Conservation (phyloP, 1,140 invertebrate species). For the Idris sp. region DNA sequence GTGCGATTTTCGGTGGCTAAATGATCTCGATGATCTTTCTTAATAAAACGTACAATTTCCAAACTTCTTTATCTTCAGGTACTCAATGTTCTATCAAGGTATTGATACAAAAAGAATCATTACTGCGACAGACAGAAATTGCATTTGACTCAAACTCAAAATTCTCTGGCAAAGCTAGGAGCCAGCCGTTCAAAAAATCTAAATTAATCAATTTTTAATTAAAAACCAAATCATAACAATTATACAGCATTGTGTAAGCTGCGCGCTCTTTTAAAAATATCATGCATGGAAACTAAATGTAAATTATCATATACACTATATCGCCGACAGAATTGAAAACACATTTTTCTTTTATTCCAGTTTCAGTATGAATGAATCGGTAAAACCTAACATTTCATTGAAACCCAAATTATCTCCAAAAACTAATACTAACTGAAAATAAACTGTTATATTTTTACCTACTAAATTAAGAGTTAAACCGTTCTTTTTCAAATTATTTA, state of each 20-base stretch:
- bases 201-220: slow-evolving; percentile 25
- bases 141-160: too few relatives aligned
- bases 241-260: slow-evolving; percentile 7
- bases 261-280: slow-evolving; percentile 15
- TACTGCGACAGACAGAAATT: too few relatives aligned
- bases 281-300: slow-evolving; percentile 28
- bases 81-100: too few relatives aligned
- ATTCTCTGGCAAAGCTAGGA: background rate
- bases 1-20: slow-evolving; percentile 11
- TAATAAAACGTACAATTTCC: too few relatives aligned
- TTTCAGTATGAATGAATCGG: slow-evolving; percentile 16
- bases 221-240: slow-evolving; percentile 25
- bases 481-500: slow-evolving; percentile 34
- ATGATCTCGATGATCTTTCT: slow-evolving; percentile 18
- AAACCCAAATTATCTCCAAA: slow-evolving; percentile 32
- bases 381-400: slow-evolving; percentile 33
- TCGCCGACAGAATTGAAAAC: slow-evolving; percentile 18
- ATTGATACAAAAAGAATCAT: too few relatives aligned
- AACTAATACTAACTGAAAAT: slow-evolving; percentile 33
- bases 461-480: slow-evolving; percentile 24
- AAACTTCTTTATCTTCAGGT: too few relatives aligned
- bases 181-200: slow-evolving; percentile 50
- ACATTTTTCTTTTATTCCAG: slow-evolving; percentile 14
- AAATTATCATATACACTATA: slow-evolving; percentile 22
- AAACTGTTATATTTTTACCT: slow-evolving; percentile 11